Base-by-base conservation (phyloP, 1,140 invertebrate species). In the Mercenaria mercenaria region DNA sequence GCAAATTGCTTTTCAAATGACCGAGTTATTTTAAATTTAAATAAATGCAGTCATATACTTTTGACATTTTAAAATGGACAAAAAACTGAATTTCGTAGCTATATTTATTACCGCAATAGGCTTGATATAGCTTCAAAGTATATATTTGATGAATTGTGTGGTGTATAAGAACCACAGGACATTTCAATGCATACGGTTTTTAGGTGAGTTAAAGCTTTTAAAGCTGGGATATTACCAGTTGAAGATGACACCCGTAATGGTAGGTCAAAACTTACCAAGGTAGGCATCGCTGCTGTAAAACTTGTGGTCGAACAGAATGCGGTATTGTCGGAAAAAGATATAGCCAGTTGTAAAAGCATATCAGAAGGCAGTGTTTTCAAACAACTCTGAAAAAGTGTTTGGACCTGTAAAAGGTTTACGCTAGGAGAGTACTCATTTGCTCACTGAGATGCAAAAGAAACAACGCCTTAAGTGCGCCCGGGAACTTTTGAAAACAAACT, bases 341-440 rank as follows among this genome's bases (percentile, higher is more conserved):
- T 61, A 61, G 4, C 8, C 59, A 61, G 29, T 61, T 61, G 59
- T 11, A 29, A 6, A 10, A 20, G 59, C 8, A 61, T 61, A 29
- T 61, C 59, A 61, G 59, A 61, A 61, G 59, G 59, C 59, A 61
- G 59, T 61, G 59, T n/a, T n/a, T 61, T 61, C 59, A 61, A 11
- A 11, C 23, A 11, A 61, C 20, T 61, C 59, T 61, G 59, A 61
- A 11, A 8, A 61, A 61, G n/a, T 23, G 6, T 6, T 61, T 61
- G 59, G 3, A n/a, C 23, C 59, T 11, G 23, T 10, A 20, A 61
- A 61, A 61, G 59, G 20, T 61, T 61, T 29, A 20, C 26, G 59
- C 59, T 61, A 61, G 59, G 59, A 10, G 59, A 20, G 59, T 61
- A 61, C n/a, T n/a, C n/a, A n/a, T n/a, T n/a, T 10, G 20, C 59